Evolutionary conservation across 2,113 vertebrate genomes (phyloP).

Genomic region (Passer montanus): DNA sequence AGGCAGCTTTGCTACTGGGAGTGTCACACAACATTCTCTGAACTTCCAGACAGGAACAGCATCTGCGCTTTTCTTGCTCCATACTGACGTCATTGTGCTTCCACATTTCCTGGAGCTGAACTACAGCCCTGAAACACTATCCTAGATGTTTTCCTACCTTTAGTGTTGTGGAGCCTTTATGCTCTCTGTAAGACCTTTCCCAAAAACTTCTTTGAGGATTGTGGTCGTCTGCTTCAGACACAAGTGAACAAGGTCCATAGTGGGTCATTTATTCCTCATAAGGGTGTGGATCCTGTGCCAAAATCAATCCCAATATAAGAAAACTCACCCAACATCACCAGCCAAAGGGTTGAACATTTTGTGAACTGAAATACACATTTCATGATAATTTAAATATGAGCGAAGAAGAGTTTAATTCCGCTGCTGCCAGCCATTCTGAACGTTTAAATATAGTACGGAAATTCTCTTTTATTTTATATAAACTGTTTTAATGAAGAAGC

Average conservation of each 20-base stretch:
- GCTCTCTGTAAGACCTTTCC: neutral
- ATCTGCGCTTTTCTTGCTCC: neutral
- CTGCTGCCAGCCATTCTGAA: conserved; percentile 2
- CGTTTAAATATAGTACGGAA: neutral
- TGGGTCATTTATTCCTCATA: neutral
- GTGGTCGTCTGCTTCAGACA: neutral
- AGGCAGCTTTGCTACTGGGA: neutral
- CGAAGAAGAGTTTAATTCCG: neutral
- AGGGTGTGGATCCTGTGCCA: neutral
- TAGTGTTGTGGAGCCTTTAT: neutral
- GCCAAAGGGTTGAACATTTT: neutral
- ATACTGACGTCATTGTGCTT: neutral
- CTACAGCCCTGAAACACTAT: neutral
- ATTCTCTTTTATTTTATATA: conserved; percentile 25
- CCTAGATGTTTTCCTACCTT: neutral
- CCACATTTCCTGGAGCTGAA: neutral
- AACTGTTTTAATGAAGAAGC: conserved; percentile 14
- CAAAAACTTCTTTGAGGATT: neutral
- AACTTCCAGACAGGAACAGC: neutral
- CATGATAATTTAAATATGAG: neutral
- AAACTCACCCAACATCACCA: neutral
- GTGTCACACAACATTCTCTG: neutral
- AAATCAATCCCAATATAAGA: neutral
- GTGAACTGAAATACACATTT: neutral
- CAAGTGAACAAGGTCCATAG: neutral